phyloP scores from a whole-genome alignment of 1,140 invertebrate genomes.

The Homalodisca vitripennis region DNA sequence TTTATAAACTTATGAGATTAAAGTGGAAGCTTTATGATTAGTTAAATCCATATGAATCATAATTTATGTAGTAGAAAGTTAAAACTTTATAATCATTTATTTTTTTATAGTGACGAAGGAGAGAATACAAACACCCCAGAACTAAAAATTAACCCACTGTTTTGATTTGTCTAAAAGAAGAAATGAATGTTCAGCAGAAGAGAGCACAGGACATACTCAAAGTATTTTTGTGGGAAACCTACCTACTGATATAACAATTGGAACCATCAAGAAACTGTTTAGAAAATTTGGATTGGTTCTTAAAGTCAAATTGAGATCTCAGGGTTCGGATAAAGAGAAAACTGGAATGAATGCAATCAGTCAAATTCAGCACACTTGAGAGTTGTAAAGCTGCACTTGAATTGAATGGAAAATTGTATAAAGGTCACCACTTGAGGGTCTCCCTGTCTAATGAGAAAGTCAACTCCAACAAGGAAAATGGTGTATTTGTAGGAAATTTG shows the following conservation, averaged over 20 bases:
- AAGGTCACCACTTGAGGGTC: slow-evolving; percentile 64
- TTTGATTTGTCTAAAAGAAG: not conserved
- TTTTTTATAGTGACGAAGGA: not conserved
- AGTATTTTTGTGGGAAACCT: slow-evolving; percentile 70
- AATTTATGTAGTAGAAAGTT: too few relatives aligned
- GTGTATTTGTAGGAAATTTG: slow-evolving; percentile 75
- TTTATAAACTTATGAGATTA: too few relatives aligned
- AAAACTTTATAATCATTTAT: too few relatives aligned
- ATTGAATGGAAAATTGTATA: slow-evolving; percentile 62
- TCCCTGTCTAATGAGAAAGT: slow-evolving; percentile 48
- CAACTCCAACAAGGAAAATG: slow-evolving; percentile 57
- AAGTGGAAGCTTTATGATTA: too few relatives aligned
- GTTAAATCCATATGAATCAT: too few relatives aligned
- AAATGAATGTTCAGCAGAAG: not conserved
- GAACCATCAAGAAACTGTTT: slow-evolving; percentile 57
- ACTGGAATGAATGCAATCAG: slow-evolving; percentile 63
- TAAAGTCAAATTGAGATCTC: not conserved
- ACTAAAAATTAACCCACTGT: slow-evolving; percentile 10
- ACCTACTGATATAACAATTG: slow-evolving; percentile 53
- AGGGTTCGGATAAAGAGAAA: too few relatives aligned
- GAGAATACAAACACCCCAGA: not conserved
- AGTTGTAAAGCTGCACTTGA: slow-evolving; percentile 57
- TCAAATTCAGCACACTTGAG: slow-evolving; percentile 56
- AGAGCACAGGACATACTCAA: too few relatives aligned
- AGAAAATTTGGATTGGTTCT: slow-evolving; percentile 53